Evolutionary conservation across 2,888 invertebrate species (phyloP), one percentile per base, ranked within the genome.

Genomic region (Lissocephala sabroskyi): DNA sequence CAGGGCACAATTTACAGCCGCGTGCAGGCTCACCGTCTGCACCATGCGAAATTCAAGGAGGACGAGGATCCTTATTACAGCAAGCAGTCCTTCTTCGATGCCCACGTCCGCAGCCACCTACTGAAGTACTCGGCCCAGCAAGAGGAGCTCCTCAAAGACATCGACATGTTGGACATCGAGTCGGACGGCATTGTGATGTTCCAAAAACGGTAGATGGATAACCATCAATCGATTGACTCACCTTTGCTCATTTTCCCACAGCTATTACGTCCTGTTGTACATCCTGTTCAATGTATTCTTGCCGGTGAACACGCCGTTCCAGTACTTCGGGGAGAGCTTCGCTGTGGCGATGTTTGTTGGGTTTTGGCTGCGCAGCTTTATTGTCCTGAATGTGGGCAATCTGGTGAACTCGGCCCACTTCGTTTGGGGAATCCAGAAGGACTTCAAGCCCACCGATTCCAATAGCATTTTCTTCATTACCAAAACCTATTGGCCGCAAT

Each of bases 1-100:
- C 78, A 94, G 93, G 95, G 95, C 52, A 85, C 92, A 10, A 90
- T 96, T 65, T 93, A 94, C 83, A 90, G 92, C 65, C 96, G 95
- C 94, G 93, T 93, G 0, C 86, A 89, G 45, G 86, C 89, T 54
- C 96, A 96, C 83, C 88, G 95, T 43, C 84, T 95, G 9, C 95
- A 96, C 70, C 96, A 96, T 81, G 88, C 90, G 49, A 88, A 89
- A 77, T 92, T 91, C 56, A 90, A 90, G 10, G 92, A 94, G 0
- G 89, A 90, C 28, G 87, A 89, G 42, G 96, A 96, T 82, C 95
- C 94, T 0, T 94, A 89, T 82, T 91, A 94, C 79, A 89, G 91
- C 70, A 89, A 87, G 1, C 89, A 89, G 62, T 95, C 96, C 3
- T 95, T 97, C 79, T 82, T 92, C 54, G 91, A 92, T 80, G 89